phyloP scores from a whole-genome alignment of 1,140 invertebrate species.

The Drosophila littoralis region DNA sequence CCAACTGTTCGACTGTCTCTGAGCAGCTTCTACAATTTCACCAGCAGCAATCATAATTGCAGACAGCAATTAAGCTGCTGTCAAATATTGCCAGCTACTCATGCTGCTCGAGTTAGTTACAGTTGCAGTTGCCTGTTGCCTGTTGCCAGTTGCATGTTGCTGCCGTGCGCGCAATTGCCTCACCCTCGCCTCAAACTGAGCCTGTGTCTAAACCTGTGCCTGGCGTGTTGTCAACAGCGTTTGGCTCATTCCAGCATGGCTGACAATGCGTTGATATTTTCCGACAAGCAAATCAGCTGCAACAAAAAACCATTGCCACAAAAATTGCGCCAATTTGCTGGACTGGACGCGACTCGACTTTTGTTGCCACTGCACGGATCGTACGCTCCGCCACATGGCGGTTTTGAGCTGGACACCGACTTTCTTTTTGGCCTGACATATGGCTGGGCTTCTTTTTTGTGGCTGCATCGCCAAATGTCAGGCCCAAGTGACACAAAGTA shows the following conservation, averaged over 20 bases:
- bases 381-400: conserved; percentile 10
- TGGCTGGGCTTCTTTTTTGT: not conserved
- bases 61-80: conserved; percentile 79
- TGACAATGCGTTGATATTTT: conserved; percentile 83
- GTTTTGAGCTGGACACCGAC: conserved; percentile 34
- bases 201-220: conserved; percentile 3
- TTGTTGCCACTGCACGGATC: conserved; percentile 20
- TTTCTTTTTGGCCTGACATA: conserved; percentile 51
- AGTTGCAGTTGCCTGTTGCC: conserved; percentile 55
- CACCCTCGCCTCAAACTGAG: conserved; percentile 13
- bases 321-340: conserved; percentile 74
- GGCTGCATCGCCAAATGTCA: conserved; percentile 25
- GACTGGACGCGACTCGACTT: conserved; percentile 21
- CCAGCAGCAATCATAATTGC: conserved; percentile 73
- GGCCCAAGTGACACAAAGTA: conserved; percentile 60
- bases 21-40: conserved; percentile 41
- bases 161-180: conserved; percentile 46
- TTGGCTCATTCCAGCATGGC: conserved; percentile 38
- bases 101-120: conserved; percentile 78
- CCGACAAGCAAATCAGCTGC: conserved; percentile 77
- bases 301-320: conserved; percentile 45
- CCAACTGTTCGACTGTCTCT: conserved; percentile 19
- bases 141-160: conserved; percentile 46
- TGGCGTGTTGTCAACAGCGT: conserved; percentile 65
- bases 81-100: conserved; percentile 75